A percentile compares a stretch with the other conserved stretches of the same genome.
These are phyloP conservation scores for Dromaius novaehollandiae DNA, from an alignment of 2,113 vertebrate species.

Conservation along the genomic window DNA sequence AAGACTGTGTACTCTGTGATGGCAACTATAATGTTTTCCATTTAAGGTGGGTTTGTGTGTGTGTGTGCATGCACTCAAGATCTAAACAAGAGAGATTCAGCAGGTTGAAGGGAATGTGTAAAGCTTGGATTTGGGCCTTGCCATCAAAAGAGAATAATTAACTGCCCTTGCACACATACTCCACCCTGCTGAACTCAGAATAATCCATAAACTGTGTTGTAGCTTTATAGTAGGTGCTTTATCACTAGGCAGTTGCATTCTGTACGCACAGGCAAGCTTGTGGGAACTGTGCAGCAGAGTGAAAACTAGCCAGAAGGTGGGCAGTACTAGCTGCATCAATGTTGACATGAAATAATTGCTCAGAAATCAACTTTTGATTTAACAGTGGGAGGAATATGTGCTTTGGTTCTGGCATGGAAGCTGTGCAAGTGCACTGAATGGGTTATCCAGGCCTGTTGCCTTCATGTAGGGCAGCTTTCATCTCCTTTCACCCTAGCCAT, in stretches of 20 bases:
- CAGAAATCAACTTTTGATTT: not conserved
- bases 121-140: not conserved
- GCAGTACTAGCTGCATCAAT: not conserved
- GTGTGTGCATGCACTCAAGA: not conserved
- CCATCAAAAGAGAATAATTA: not conserved
- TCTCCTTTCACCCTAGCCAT: not conserved
- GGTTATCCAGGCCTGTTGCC: not conserved
- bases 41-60: not conserved
- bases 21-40: not conserved
- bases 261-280: rapidly evolving
- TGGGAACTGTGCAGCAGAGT: not conserved
- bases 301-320: not conserved
- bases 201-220: rapidly evolving
- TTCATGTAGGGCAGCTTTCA: not conserved
- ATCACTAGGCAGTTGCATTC: rapidly evolving
- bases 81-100: not conserved
- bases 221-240: not conserved
- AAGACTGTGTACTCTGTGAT: not conserved
- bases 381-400: not conserved
- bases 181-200: not conserved
- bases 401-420: not conserved
- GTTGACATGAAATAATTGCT: not conserved
- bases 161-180: not conserved
- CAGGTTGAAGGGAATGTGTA: not conserved
- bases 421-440: not conserved